A percentile compares a stretch with the other conserved stretches of the same genome.
phyloP scores from a whole-genome alignment of 2,888 invertebrate genomes.

The Drosophila emarginata region DNA sequence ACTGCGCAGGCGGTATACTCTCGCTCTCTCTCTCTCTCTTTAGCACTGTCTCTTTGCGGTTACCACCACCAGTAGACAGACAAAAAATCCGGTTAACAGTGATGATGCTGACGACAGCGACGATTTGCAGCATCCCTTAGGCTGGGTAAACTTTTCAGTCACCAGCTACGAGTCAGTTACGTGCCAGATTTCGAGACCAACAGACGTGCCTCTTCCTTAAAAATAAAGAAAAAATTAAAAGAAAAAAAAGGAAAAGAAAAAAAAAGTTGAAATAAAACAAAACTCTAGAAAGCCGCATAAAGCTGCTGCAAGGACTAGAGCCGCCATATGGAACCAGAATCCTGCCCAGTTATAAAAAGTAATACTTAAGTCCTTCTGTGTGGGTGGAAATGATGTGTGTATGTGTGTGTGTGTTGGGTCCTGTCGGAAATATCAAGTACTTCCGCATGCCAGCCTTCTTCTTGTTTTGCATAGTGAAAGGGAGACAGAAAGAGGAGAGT shows the following conservation, averaged over 20 bases:
- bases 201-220: conserved; percentile 54
- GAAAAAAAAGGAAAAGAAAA: background rate
- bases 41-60: conserved; percentile 12
- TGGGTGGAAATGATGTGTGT: conserved; percentile 16
- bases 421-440: conserved; percentile 72
- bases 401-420: conserved; percentile 28
- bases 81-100: conserved; percentile 46
- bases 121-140: conserved; percentile 64
- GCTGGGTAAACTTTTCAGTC: conserved; percentile 44
- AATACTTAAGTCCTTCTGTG: conserved; percentile 40
- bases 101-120: conserved; percentile 38
- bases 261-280: background rate
- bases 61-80: conserved; percentile 31
- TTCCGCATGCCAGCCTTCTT: conserved; percentile 47
- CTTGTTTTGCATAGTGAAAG: background rate
- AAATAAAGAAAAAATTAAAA: too few species aligned
- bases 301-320: conserved; percentile 29
- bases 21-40: conserved; percentile 19
- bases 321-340: conserved; percentile 61
- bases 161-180: conserved; percentile 58
- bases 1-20: conserved; percentile 51
- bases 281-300: conserved; percentile 32
- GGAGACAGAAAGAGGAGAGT: background rate
- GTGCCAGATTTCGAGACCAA: conserved; percentile 63
- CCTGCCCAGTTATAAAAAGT: conserved; percentile 53